Evolutionary conservation across 2,113 vertebrate species (phyloP).

Genomic region (Psettodes erumei): DNA sequence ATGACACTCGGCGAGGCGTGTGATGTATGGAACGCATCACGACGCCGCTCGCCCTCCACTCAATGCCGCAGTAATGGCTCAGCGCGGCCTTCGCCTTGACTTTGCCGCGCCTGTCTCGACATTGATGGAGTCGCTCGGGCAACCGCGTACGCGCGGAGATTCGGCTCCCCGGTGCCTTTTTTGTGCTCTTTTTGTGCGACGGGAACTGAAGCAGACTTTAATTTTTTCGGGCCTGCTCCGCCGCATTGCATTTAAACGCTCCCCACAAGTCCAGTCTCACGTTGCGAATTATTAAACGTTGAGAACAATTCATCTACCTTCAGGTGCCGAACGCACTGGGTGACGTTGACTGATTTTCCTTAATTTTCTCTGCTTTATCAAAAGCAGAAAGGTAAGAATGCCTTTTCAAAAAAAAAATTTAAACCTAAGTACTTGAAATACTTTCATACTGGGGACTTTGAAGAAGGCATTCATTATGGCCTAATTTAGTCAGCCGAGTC

Average conservation of each 20-base stretch:
- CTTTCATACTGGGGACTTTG: background rate
- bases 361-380: background rate
- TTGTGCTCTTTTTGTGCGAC: too few species aligned
- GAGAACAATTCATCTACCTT: background rate
- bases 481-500: background rate
- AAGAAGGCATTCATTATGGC: background rate
- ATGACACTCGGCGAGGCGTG: too few species aligned
- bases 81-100: background rate
- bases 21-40: background rate
- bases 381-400: background rate
- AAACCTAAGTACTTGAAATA: background rate
- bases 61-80: background rate
- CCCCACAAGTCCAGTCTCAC: background rate
- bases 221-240: too few species aligned
- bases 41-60: background rate
- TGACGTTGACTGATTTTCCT: background rate
- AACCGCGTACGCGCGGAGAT: background rate
- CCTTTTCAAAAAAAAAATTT: too few species aligned
- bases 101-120: background rate
- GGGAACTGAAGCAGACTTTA: too few species aligned
- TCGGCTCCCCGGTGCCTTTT: background rate
- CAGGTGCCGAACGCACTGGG: background rate
- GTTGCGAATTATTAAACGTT: background rate
- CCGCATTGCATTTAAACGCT: background rate
- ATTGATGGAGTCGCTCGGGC: background rate